A percentile compares a stretch with the other conserved stretches of the same genome.
Conservation (phyloP, 2,888 invertebrate genomes). For the Synanthedon andrenaeformis region DNA sequence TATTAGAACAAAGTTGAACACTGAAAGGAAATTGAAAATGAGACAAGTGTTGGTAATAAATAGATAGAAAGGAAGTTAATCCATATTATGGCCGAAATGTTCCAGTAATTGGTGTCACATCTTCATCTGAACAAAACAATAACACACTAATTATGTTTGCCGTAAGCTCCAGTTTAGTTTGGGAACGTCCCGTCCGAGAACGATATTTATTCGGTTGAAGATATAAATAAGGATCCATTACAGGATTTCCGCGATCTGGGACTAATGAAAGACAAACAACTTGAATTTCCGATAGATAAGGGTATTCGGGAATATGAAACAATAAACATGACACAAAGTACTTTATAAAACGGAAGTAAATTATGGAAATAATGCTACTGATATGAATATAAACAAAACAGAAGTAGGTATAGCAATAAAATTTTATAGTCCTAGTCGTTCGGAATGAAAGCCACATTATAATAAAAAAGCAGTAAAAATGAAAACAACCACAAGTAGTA, state of each 20-base stretch:
- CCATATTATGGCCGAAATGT: too few species aligned
- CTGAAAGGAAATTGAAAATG: neutral
- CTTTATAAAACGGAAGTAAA: slow-evolving; percentile 3
- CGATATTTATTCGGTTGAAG: slow-evolving; percentile 54
- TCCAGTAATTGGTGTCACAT: neutral
- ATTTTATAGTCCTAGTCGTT: slow-evolving; percentile 25
- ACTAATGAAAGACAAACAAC: slow-evolving; percentile 61
- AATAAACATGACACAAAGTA: slow-evolving; percentile 11
- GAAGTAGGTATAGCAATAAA: slow-evolving; percentile 16
- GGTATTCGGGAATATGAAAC: slow-evolving; percentile 44
- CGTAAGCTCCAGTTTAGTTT: slow-evolving; percentile 31
- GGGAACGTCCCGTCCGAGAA: slow-evolving; percentile 26
- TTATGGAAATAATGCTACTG: slow-evolving; percentile 2
- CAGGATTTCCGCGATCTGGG: slow-evolving; percentile 55
- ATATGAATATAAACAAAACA: slow-evolving; percentile 10
- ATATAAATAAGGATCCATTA: slow-evolving; percentile 61
- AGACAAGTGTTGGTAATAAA: neutral
- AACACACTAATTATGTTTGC: slow-evolving; percentile 51
- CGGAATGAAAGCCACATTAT: slow-evolving; percentile 26
- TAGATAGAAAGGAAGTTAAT: neutral
- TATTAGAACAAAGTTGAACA: neutral
- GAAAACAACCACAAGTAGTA: slow-evolving; percentile 25
- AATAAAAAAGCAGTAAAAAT: slow-evolving; percentile 37
- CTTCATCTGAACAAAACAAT: slow-evolving; percentile 23
- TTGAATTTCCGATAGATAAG: slow-evolving; percentile 49